Conservation (phyloP, 1,140 invertebrate species). For the Solenopsis fugax region DNA sequence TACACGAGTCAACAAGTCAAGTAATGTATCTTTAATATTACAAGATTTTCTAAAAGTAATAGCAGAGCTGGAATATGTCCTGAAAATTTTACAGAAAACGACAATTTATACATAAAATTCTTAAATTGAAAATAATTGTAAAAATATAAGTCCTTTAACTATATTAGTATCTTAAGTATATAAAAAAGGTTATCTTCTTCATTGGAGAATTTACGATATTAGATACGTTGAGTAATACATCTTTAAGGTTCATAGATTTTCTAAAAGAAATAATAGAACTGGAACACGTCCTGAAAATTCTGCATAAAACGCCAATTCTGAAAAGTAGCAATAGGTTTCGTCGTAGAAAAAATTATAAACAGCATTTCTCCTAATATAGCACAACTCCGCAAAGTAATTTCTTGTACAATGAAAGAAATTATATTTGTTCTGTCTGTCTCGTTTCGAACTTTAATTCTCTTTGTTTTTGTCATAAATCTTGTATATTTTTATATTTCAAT, state of each 20-base stretch:
- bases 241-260: not conserved
- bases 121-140: too few species aligned
- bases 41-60: not conserved
- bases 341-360: not conserved
- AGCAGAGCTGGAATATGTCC: not conserved
- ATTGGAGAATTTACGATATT: too few species aligned
- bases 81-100: not conserved
- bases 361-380: not conserved
- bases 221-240: constrained; percentile 1
- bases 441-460: not conserved
- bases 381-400: constrained; percentile 7
- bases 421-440: not conserved
- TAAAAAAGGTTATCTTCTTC: too few species aligned
- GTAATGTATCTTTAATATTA: not conserved
- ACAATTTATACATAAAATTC: not conserved
- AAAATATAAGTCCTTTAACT: too few species aligned
- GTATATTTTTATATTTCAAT: not conserved
- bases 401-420: not conserved
- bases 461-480: not conserved
- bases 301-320: not conserved
- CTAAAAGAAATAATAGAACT: not conserved
- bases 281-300: not conserved
- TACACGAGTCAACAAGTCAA: not conserved
- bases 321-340: not conserved
- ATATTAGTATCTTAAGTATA: too few species aligned